These are phyloP conservation scores for Cheilosia scutellata DNA, from an alignment of 2,888 invertebrate genomes.

Conservation along the genomic window DNA sequence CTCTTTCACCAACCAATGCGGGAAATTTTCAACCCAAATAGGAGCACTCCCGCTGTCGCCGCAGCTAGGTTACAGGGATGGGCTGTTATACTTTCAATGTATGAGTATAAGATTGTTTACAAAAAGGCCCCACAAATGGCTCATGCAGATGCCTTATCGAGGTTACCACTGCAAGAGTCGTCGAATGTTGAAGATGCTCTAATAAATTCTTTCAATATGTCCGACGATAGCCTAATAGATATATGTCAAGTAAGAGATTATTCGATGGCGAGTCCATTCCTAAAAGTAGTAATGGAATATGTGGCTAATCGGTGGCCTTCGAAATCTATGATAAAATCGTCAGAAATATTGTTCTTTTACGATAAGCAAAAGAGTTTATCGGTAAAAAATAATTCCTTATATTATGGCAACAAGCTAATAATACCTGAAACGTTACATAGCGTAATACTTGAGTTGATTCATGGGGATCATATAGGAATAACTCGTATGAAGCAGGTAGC, in stretches of 20 bases:
- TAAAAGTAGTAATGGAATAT: conserved; percentile 28
- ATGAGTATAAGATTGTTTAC: conserved; percentile 34
- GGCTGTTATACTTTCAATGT: conserved; percentile 37
- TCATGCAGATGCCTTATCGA: conserved; percentile 34
- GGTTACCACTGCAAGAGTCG: conserved; percentile 29
- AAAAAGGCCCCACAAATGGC: conserved; percentile 32
- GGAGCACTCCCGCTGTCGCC: conserved; percentile 30
- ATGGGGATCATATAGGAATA: conserved; percentile 30
- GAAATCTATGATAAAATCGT: too few species aligned
- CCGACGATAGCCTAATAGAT: conserved; percentile 15
- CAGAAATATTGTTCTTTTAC: conserved; percentile 11
- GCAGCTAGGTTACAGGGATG: conserved; percentile 28
- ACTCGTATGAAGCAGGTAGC: conserved; percentile 45
- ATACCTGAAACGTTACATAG: conserved; percentile 18
- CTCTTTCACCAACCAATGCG: conserved; percentile 9
- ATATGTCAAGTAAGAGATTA: background rate
- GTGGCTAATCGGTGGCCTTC: conserved; percentile 27
- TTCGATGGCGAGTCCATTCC: background rate
- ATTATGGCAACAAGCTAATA: conserved; percentile 44
- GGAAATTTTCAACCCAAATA: conserved; percentile 38
- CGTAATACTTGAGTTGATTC: conserved; percentile 29
- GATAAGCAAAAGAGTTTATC: conserved; percentile 21
- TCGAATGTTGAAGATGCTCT: conserved; percentile 5
- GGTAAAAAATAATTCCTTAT: conserved; percentile 25
- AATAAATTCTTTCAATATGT: conserved; percentile 39